A percentile compares a stretch with the other conserved stretches of the same genome.
These are phyloP conservation scores for Herpetotheres cachinnans DNA, from an alignment of 2,113 vertebrate species.

Conservation along the genomic window DNA sequence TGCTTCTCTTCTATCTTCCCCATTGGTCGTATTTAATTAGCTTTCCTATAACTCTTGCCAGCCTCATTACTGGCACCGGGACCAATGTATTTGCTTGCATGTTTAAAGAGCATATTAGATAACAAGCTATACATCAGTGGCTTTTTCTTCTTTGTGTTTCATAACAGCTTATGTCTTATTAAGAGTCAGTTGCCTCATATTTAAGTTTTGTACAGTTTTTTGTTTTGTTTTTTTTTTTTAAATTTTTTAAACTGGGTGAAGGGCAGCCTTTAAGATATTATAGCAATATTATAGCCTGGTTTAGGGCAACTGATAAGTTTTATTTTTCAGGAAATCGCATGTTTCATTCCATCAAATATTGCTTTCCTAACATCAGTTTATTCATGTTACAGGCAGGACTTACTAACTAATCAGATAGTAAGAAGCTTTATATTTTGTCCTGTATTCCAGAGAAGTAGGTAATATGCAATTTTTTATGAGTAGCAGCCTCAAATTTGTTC, in stretches of 20 bases:
- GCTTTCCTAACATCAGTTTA: not conserved
- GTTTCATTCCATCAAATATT: not conserved
- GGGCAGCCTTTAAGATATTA: not conserved
- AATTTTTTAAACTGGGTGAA: not conserved
- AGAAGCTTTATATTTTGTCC: not conserved
- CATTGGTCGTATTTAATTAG: not conserved
- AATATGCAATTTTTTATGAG: not conserved
- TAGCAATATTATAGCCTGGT: not conserved
- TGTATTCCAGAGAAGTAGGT: not conserved
- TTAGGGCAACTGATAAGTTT: not conserved
- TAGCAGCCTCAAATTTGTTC: not conserved
- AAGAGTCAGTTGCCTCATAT: not conserved
- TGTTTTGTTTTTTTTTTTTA: not conserved
- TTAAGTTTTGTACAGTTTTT: not conserved
- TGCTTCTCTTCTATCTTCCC: not conserved
- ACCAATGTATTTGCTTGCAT: not conserved
- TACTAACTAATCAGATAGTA: not conserved
- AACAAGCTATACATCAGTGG: not conserved
- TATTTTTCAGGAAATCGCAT: not conserved
- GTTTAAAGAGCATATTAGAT: not conserved
- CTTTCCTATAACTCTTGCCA: not conserved
- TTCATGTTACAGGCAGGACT: not conserved
- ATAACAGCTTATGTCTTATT: not conserved
- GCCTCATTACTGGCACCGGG: not conserved
- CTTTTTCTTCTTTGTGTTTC: not conserved